Percentiles rank a stretch among this genome's conserved stretches.
phyloP scores from a whole-genome alignment of 1,140 invertebrate species.

The Pseudomyrmex dendroicus region DNA sequence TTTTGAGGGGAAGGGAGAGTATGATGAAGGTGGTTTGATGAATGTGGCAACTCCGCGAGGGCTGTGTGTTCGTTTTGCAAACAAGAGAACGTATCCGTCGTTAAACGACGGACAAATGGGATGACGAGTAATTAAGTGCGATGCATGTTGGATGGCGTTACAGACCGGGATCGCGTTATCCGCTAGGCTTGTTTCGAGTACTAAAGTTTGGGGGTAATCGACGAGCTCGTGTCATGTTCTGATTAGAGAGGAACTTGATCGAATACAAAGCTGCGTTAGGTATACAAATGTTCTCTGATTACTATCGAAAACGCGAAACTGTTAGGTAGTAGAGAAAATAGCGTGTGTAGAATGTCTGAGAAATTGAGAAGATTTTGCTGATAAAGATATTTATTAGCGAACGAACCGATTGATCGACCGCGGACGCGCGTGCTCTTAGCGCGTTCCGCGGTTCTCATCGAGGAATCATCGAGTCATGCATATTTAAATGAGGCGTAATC shows the following conservation, averaged over 20 bases:
- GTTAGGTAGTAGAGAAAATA: neutral
- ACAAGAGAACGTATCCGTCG: neutral
- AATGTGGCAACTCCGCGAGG: constrained; percentile 6
- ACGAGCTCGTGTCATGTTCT: constrained; percentile 16
- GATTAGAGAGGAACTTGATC: constrained; percentile 11
- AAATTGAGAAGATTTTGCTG: neutral
- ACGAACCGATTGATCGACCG: neutral
- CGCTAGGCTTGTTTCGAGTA: constrained; percentile 11
- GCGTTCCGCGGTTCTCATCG: neutral
- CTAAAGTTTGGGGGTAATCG: constrained; percentile 9
- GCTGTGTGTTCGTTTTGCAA: constrained; percentile 6
- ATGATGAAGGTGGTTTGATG: neutral
- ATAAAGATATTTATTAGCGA: neutral
- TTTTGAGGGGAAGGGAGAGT: neutral
- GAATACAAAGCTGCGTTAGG: no score
- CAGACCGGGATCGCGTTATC: neutral
- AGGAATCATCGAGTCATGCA: constrained; percentile 40
- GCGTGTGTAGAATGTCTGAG: neutral
- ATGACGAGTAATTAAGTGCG: neutral
- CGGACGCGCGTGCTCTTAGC: no score
- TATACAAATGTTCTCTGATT: no score
- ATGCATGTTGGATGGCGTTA: neutral
- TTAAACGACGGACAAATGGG: neutral
- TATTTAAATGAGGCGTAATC: constrained; percentile 30
- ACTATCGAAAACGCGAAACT: neutral